A percentile compares a stretch with the other conserved stretches of the same genome.
phyloP scores from a whole-genome alignment of 2,797 vertebrate genomes.

The Chiloscyllium punctatum region DNA sequence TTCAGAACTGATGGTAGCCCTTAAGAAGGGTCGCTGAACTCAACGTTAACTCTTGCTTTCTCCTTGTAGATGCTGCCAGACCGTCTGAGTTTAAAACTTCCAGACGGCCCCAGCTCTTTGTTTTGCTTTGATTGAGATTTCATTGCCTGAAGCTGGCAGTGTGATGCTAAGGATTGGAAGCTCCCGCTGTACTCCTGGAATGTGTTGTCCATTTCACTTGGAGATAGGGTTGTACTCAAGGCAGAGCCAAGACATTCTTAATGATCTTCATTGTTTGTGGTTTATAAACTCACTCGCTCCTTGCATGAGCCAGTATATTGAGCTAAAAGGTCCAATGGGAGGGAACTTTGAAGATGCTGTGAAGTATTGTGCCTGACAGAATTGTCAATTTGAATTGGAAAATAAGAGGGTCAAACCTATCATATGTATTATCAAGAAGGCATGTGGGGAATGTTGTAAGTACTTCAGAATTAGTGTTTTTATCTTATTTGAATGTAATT shows the following conservation, averaged over 20 bases:
- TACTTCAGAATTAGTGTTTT: not conserved
- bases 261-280: not conserved
- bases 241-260: not conserved
- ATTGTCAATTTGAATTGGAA: not conserved
- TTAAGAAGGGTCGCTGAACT: no score
- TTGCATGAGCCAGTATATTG: not conserved
- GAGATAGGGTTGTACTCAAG: not conserved
- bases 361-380: not conserved
- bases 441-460: not conserved
- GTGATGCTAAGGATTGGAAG: no score
- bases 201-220: not conserved
- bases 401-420: not conserved
- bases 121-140: not conserved
- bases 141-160: no score
- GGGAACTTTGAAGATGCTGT: not conserved
- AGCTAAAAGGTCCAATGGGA: not conserved
- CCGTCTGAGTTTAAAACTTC: no score
- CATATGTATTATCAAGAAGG: not conserved
- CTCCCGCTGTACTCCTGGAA: no score
- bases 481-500: not conserved
- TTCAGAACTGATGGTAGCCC: no score
- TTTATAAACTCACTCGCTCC: not conserved
- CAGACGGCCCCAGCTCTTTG: no score
- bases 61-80: no score
- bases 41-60: no score